Conservation (phyloP, 1,140 invertebrate genomes). For the Calephelis nemesis region DNA sequence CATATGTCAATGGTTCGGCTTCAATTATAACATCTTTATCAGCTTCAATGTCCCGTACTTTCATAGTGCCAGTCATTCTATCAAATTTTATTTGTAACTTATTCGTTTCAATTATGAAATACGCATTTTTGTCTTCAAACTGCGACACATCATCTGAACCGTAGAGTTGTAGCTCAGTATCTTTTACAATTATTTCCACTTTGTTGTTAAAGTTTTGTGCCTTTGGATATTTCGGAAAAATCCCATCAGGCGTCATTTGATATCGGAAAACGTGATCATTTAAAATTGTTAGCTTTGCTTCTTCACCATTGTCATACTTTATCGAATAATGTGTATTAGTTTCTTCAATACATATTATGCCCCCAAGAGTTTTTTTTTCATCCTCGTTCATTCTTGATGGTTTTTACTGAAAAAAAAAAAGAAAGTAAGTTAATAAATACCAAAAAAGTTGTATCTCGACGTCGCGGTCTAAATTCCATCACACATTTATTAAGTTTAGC, state of each 20-base stretch:
- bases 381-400: background rate
- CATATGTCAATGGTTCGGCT: conserved; percentile 45
- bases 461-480: too few species aligned
- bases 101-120: conserved; percentile 48
- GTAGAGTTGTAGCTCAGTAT: conserved; percentile 11
- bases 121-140: conserved; percentile 35
- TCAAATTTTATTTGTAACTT: conserved; percentile 55
- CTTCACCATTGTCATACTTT: conserved; percentile 48
- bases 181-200: conserved; percentile 57
- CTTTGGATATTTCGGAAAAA: conserved; percentile 56
- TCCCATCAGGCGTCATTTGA: conserved; percentile 54
- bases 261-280: conserved; percentile 64
- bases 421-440: too few species aligned
- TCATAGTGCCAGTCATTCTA: conserved; percentile 52
- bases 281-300: conserved; percentile 48
- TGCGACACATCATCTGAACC: conserved; percentile 27
- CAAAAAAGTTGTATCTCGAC: too few species aligned
- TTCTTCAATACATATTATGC: conserved; percentile 45
- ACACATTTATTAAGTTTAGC: too few species aligned
- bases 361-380: conserved; percentile 27
- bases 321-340: conserved; percentile 44
- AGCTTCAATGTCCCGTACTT: conserved; percentile 45
- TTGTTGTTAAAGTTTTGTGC: conserved; percentile 49
- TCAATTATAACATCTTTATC: conserved; percentile 54
- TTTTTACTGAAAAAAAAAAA: too few species aligned